Evolutionary conservation across 2,113 vertebrate species (phyloP), one percentile per base, ranked within the genome.

Genomic region (Eptesicus fuscus): DNA sequence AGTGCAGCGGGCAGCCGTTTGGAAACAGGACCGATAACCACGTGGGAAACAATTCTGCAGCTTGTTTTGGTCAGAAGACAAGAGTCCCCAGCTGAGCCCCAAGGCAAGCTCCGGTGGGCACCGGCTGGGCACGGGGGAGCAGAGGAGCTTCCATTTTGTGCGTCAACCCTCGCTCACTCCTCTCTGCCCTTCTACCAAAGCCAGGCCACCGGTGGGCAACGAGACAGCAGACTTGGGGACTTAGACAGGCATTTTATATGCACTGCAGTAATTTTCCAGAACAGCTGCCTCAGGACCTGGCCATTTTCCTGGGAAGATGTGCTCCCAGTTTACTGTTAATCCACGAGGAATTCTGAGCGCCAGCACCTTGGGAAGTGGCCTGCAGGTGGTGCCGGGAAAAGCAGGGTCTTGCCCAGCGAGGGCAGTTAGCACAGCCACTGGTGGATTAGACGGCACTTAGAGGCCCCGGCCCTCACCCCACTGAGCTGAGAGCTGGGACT

Each of bases 61-160:
- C 28, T 53, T 0, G 7, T 44, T 0, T 2, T 3, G 25, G 28
- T 16, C 53, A 17, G 71, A 53, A 25, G 69, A 6, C 40, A 8
- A 10, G 30, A 25, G 37, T 11, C 3, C 0, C 0, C 1, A 0
- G 28, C 18, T 16, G 13, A 3, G 47, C 25, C 51, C 28, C 17
- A 0, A 0, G 69, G 32, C 22, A 1, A 12, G 79, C 18, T 22
- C 0, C 0, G 28, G 0, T 8, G 49, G 53, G 30, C 13, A 0
- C 28, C 0, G 0, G 37, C 0, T 10, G 49, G 53, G 23, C 13
- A 0, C 5, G 0, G 14, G 1, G 9, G 18, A 5, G 9, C 49
- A 7, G 4, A 1, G 63, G 0, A 20, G 67, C 51, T 13, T 16
- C 6, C 0, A 4, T 1, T 6, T 37, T 49, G 4, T 0, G 0